Evolutionary conservation across 2,797 vertebrate genomes (phyloP), one percentile per base, ranked within the genome.

Genomic region (Parotocinclus haroldoi): DNA sequence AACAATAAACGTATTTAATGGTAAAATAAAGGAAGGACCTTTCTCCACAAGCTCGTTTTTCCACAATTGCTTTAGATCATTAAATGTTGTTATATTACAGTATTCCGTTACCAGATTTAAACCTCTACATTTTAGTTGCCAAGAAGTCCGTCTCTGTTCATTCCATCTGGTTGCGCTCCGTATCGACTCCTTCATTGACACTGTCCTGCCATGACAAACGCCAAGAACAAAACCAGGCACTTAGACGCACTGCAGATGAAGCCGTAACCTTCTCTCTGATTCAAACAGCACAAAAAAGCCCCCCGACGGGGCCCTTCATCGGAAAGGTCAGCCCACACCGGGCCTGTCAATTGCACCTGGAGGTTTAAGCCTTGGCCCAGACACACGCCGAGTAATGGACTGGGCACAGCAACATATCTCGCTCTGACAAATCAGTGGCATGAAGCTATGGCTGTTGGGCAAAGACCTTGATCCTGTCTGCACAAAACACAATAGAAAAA

Each of bases 301-400:
- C 51, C 72, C 59, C 58, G 19, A 69, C 4, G 38, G 60, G 63
- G 45, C 57, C 62, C 58, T 58, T 38, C 59, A 27, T 58, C 54
- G 46, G 11, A 72, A 77, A 77, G 72, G 76, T 74, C 76, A 77
- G 62, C 42, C 49, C 27, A 56, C 56, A 10, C 36, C 11, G 13
- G 62, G 51, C 62, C 44, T 17, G 36, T 75, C 58, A 27, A 63
- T 72, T 56, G 54, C 27, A 45, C 60, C 76, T 60, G 45, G 45
- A 27, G 61, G 62, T 59, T 51, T n/a, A 68, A 36, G 45, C 37
- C 59, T 36, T 12, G 45, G 46, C 42, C 16, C 0, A 52, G 57
- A 66, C 62, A 14, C 72, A 74, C 18, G 64, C 54, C 4, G 66
- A 62, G 46, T 38, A 19, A 45, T 66, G 50, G 51, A 58, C 58